Base-by-base conservation (phyloP, 2,113 vertebrate genomes). In the Podarcis raffonei region DNA sequence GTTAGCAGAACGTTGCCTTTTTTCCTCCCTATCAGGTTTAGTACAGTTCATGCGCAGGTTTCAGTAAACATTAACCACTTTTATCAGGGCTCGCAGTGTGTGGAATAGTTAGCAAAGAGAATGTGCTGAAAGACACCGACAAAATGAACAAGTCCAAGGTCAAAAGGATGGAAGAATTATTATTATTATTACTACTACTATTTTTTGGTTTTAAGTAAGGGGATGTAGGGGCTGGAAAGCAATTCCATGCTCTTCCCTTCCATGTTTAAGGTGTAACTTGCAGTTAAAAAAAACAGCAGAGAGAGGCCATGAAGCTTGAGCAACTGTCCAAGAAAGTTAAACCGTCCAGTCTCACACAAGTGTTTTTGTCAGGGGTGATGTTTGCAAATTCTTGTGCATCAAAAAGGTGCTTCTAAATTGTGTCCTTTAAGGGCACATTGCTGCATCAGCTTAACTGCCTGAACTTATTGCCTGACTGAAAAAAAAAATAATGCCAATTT, bases 21-120 rank as follows among this genome's bases (percentile, higher is more conserved):
- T 94, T 90, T 48, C 90, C 85, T 65, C 68, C 89, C 87, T 96
- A 96, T 96, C 95, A 23, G 93, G 92, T 96, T 97, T 96, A 96
- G 96, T 95, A 97, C 96, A 97, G 97, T 97, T 97, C 97, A 97
- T 92, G 81, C 83, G 1, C 96, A 97, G 97, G 97, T 97, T 97
- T 97, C 97, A 97, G 97, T 98, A 98, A 98, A 97, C 97, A 98
- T 98, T 98, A 98, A 98, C 97, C 71, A 96, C 95, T 97, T 97
- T 98, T 98, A 98, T 98, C 97, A 97, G 97, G 94, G 81, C 93
- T 96, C 8, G 2, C 94, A 96, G 96, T 95, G 87, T 94, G 94
- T 94, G 96, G 96, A 97, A 95, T 96, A 95, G 97, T 96, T 97
- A 96, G 96, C 95, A 96, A 94, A 97, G 96, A 96, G 95, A 95